These are phyloP conservation scores for Falco berigora DNA, from an alignment of 2,797 vertebrate species.

Conservation along the genomic window DNA sequence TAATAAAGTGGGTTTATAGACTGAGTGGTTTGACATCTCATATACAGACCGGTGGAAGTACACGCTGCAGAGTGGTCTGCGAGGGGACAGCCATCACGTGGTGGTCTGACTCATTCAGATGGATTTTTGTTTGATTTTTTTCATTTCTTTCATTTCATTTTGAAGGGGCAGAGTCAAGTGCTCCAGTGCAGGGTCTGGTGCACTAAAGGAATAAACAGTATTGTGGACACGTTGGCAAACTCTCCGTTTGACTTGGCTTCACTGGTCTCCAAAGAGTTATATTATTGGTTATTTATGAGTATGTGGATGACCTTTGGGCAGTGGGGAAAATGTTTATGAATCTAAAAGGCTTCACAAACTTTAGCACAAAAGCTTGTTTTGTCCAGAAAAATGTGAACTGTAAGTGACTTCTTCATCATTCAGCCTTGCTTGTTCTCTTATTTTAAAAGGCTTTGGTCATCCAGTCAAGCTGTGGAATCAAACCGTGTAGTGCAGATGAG, in stretches of 20 bases:
- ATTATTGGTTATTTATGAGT: conserved; percentile 55
- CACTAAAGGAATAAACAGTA: conserved; percentile 44
- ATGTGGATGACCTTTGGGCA: conserved; percentile 44
- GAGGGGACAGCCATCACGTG: conserved; percentile 1
- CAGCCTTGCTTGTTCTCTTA: neutral
- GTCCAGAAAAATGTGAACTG: conserved; percentile 45
- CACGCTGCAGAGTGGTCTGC: neutral
- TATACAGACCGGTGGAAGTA: neutral
- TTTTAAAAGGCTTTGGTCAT: conserved; percentile 9
- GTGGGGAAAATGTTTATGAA: conserved; percentile 55
- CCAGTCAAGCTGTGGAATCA: neutral
- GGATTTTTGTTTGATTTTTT: conserved; percentile 6
- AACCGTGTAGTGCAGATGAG: neutral
- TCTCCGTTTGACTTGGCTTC: conserved; percentile 49
- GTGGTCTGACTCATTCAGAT: conserved; percentile 4
- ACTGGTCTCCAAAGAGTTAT: conserved; percentile 29
- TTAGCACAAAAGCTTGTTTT: conserved; percentile 47
- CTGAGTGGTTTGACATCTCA: neutral
- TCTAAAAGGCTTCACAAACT: conserved; percentile 13
- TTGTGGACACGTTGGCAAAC: conserved; percentile 32
- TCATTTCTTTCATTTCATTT: neutral
- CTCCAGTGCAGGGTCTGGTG: neutral
- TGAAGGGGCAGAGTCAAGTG: conserved; percentile 38
- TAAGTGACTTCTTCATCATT: conserved; percentile 33
- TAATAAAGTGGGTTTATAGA: neutral